Evolutionary conservation across 2,113 vertebrate species (phyloP), one percentile per base, ranked within the genome.

Genomic region (Passer domesticus): DNA sequence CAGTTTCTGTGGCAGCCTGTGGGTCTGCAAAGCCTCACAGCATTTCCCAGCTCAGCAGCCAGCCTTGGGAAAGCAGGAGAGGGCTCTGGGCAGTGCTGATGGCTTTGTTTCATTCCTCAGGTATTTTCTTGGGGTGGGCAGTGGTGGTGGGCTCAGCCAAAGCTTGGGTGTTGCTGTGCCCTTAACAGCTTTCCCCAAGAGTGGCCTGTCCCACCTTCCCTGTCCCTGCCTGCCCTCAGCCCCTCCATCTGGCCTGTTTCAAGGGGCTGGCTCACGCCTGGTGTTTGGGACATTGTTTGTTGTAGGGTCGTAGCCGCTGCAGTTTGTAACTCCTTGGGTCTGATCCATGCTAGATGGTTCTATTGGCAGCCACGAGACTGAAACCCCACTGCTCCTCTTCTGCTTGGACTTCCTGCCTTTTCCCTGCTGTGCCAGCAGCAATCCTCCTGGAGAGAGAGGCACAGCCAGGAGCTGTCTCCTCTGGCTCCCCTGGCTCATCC

Each of bases 371-470:
- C n/a, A 9, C 0, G 2, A 69, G 78, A 12, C 72, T 63, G 83
- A 86, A 94, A 77, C 59, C 85, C 75, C 30, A 53, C 43, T 83
- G 76, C 79, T 95, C 59, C 46, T 80, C 86, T 94, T 92, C 83
- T 94, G 63, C 43, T 80, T 88, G 90, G 63, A 41, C 83, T 94
- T 94, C 90, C 83, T 95, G 85, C 79, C 50, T 90, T 77, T 53
- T 74, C 50, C 35, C 52, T 70, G 76, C 84, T 62, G 64, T 87
- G 91, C 89, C 75, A 87, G 81, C 69, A 94, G 81, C 78, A 90
- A 24, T 78, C 35, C 56, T 95, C 17, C 30, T 64, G 64, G 70
- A 88, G 66, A 43, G 47, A 39, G 64, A 66, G 55, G 31, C 59
- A 43, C 24, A 64, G 77, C 83, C 83, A 74, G 87, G 82, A 85